Conservation (phyloP, 2,797 vertebrate species). For the Philypnodon macrostomus region DNA sequence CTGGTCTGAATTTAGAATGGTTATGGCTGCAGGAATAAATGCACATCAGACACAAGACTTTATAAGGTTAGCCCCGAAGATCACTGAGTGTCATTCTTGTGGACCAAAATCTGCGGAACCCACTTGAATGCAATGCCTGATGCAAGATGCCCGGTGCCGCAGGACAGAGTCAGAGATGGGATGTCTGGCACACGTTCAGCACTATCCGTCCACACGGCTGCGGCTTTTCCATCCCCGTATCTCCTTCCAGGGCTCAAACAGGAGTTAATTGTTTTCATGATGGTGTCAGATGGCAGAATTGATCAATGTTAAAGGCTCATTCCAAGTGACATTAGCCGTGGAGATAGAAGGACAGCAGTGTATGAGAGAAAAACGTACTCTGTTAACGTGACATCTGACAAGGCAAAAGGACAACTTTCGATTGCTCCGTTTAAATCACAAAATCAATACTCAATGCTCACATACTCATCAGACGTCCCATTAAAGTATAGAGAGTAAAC, state of each 20-base stretch:
- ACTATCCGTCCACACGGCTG: slow-evolving; percentile 39
- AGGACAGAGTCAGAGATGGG: slow-evolving; percentile 35
- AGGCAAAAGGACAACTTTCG: slow-evolving; percentile 61
- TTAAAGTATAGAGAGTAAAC: slow-evolving; percentile 43
- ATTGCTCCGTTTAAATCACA: slow-evolving; percentile 61
- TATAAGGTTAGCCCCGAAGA: neutral
- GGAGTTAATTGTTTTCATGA: slow-evolving; percentile 74
- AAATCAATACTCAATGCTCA: slow-evolving; percentile 66
- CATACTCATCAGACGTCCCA: slow-evolving; percentile 43
- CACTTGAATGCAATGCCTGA: slow-evolving; percentile 54
- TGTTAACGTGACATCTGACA: slow-evolving; percentile 70
- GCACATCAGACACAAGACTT: neutral
- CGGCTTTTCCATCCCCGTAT: slow-evolving; percentile 37
- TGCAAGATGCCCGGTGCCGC: slow-evolving; percentile 47
- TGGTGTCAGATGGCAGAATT: slow-evolving; percentile 73
- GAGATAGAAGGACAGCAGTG: slow-evolving; percentile 56
- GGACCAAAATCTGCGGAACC: slow-evolving; percentile 58
- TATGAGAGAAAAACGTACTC: slow-evolving; percentile 59
- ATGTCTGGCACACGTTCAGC: slow-evolving; percentile 43
- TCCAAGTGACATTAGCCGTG: slow-evolving; percentile 66
- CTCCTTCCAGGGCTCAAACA: slow-evolving; percentile 38
- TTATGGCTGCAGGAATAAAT: too few species aligned
- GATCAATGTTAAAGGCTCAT: slow-evolving; percentile 72
- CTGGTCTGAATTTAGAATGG: too few species aligned
- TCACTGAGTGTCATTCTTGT: slow-evolving; percentile 37